phyloP scores from a whole-genome alignment of 2,888 invertebrate species.

The Mythimna impura region DNA sequence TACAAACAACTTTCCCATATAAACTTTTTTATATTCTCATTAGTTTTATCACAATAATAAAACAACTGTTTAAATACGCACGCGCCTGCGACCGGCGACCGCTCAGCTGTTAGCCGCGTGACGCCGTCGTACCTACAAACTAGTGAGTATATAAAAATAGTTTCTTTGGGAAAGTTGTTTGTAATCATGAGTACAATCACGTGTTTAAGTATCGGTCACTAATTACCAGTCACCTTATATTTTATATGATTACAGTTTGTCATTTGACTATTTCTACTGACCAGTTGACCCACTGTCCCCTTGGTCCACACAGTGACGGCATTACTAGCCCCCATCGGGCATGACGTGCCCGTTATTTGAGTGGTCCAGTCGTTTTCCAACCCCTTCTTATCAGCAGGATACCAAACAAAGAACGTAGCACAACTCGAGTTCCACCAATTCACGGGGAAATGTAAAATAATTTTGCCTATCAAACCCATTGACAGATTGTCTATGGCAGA shows the following conservation, averaged over 20 bases:
- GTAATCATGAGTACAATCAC: no score
- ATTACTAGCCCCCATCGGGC: conserved; percentile 27
- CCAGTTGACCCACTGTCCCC: conserved; percentile 32
- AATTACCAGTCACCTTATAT: neutral
- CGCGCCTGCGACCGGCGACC: no score
- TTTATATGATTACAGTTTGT: no score
- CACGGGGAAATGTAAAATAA: conserved; percentile 40
- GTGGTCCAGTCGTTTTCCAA: conserved; percentile 34
- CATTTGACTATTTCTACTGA: conserved; percentile 10
- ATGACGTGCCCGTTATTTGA: conserved; percentile 11
- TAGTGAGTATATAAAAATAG: no score
- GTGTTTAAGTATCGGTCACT: no score
- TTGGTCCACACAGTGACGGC: conserved; percentile 39
- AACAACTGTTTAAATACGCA: no score
- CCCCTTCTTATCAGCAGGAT: conserved; percentile 19
- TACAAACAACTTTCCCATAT: no score
- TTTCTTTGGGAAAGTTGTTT: no score
- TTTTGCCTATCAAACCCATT: conserved; percentile 90
- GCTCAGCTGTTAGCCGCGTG: no score
- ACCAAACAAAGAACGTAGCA: conserved; percentile 27
- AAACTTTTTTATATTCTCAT: no score
- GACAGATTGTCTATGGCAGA: conserved; percentile 90
- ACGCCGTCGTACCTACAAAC: no score
- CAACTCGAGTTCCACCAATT: conserved; percentile 26
- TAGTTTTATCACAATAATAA: no score